phyloP scores from a whole-genome alignment of 2,888 invertebrate species.

The Gnatocerus cornutus region DNA sequence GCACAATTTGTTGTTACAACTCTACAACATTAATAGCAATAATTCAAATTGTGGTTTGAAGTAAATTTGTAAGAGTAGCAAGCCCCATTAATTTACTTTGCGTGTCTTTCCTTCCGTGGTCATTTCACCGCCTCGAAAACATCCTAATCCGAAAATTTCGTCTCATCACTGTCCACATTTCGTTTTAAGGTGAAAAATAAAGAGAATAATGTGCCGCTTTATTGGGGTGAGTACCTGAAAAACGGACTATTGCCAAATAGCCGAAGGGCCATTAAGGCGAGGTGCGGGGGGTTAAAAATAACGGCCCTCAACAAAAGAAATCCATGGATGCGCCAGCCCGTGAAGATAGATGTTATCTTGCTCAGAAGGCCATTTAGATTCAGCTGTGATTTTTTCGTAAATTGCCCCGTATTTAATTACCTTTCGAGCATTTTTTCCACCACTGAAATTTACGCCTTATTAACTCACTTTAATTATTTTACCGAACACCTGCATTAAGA shows the following conservation, averaged over 20 bases:
- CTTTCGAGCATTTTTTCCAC: constrained; percentile 25
- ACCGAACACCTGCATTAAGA: constrained; percentile 39
- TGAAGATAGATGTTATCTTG: constrained; percentile 65
- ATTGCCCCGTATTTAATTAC: constrained; percentile 64
- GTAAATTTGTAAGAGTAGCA: too few species aligned
- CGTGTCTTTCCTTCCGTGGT: too few species aligned
- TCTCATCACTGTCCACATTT: background rate
- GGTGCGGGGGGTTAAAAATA: constrained; percentile 55
- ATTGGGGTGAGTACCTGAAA: constrained; percentile 39
- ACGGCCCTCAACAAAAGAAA: constrained; percentile 67
- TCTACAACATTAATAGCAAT: too few species aligned
- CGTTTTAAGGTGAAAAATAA: constrained; percentile 14
- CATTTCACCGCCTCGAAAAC: too few species aligned
- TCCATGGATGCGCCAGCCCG: constrained; percentile 65
- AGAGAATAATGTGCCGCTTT: constrained; percentile 45
- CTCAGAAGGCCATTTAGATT: constrained; percentile 63
- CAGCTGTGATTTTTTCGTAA: constrained; percentile 59
- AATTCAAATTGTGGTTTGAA: too few species aligned
- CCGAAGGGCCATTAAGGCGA: constrained; percentile 51
- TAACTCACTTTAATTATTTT: constrained; percentile 26
- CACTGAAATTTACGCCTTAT: constrained; percentile 33
- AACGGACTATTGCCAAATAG: constrained; percentile 57
- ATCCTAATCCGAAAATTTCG: too few species aligned
- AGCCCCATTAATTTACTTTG: too few species aligned
- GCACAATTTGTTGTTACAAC: too few species aligned